These are phyloP conservation scores for Ridgeia piscesae DNA, from an alignment of 1,140 invertebrate genomes.

Conservation along the genomic window DNA sequence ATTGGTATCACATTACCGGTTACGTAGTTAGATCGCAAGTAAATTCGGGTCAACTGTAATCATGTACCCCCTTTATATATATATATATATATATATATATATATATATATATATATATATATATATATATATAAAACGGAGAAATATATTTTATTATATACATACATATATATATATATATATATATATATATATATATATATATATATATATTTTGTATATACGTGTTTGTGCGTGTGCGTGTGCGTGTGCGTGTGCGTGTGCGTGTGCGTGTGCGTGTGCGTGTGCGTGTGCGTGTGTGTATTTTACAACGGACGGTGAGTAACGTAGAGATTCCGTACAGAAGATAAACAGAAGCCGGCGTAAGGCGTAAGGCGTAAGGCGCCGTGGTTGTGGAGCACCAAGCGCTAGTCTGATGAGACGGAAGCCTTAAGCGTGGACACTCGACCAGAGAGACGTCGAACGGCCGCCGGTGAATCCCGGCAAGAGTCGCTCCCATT, in stretches of 20 bases:
- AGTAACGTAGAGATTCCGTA: background rate
- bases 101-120: background rate
- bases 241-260: too few species aligned
- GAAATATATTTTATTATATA: too few species aligned
- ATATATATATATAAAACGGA: too few species aligned
- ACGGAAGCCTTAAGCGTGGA: background rate
- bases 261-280: too few species aligned
- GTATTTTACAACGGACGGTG: slow-evolving; percentile 2
- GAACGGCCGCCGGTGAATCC: background rate
- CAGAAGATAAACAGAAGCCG: background rate
- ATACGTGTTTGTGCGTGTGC: too few species aligned
- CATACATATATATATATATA: too few species aligned
- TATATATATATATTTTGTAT: too few species aligned
- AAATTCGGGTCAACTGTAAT: background rate
- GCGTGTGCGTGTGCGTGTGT: too few species aligned
- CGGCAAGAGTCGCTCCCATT: background rate
- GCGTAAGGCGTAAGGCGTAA: background rate
- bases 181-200: too few species aligned
- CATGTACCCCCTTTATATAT: background rate
- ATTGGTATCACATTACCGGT: background rate
- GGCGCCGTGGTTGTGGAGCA: background rate
- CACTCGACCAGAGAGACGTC: background rate
- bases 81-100: background rate
- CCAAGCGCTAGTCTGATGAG: background rate
- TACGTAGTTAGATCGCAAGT: background rate